Evolutionary conservation across 2,113 vertebrate species (phyloP).

Genomic region (Phyllostomus hastatus): DNA sequence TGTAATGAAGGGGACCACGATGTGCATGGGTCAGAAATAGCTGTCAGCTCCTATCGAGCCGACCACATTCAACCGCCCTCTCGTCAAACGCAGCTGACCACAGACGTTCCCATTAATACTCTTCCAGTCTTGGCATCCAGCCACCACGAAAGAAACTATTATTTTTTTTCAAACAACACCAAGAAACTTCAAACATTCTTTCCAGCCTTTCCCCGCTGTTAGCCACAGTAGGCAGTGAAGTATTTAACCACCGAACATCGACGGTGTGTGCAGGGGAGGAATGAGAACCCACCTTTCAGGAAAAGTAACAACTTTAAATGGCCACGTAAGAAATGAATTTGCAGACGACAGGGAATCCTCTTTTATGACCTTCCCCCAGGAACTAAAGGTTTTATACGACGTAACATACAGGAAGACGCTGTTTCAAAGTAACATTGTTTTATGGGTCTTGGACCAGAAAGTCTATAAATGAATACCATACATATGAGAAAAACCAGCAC

Average conservation of each 20-base stretch:
- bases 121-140: neutral
- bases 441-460: conserved; percentile 24
- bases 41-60: conserved; percentile 23
- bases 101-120: neutral
- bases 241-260: conserved; percentile 12
- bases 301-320: conserved; percentile 39
- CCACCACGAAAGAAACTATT: neutral
- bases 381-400: conserved; percentile 30
- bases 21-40: neutral
- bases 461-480: conserved; percentile 33
- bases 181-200: conserved; percentile 38
- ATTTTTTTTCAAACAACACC: conserved; percentile 12
- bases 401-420: conserved; percentile 23
- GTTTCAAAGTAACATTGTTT: conserved; percentile 43
- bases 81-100: neutral
- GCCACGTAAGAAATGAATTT: neutral
- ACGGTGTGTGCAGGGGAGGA: neutral
- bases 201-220: neutral
- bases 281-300: conserved; percentile 38
- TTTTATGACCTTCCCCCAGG: conserved; percentile 37
- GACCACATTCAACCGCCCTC: neutral
- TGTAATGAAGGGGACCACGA: neutral
- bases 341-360: conserved; percentile 13
- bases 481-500: conserved; percentile 31
- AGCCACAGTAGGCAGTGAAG: neutral